Evolutionary conservation across 1,140 invertebrate genomes (phyloP), one percentile per base, ranked within the genome.

Genomic region (Heliconius melpomene): DNA sequence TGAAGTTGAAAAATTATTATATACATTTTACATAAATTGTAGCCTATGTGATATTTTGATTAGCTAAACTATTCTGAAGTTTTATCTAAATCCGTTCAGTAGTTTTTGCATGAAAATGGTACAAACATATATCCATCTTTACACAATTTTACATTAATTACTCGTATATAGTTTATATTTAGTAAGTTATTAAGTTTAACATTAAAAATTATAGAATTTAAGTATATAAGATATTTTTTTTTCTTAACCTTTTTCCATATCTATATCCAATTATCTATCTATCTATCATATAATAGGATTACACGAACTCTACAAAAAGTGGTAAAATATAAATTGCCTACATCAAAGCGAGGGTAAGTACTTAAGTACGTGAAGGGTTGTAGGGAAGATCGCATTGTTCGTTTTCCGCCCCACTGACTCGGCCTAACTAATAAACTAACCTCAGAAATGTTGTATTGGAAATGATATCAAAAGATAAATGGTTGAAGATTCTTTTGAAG

Each of bases 391-490:
- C 71, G 71, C 72, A 70, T 78, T 75, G 80, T 82, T 80, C 78
- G 74, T 80, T 83, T 83, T 80, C 82, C 79, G 52, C 52, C 60
- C 79, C 54, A 72, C 40, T 79, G 76, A 46, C 72, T 81, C 75
- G 66, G 75, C 66, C 60, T 46, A 72, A 60, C 81, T 81, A 82
- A 83, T 86, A 80, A 79, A 79, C 77, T 75, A 76, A 70, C 54
- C 75, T 50, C 20, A 66, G 38, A 71, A 23, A 18, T 70, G 3
- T 8, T 66, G 23, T 66, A 16, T 26, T 66, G 57, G 23, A 66
- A 66, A 66, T 66, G n/a, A 70, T 70, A 70, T 70, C 20, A 70
- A 52, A 46, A 46, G 40, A 3, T 5, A 40, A 46, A 46, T 46
- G 3, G 0, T 46, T 46, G 11, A 13, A 46, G 13, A 46, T 3